Conservation (phyloP, 2,113 vertebrate genomes). For the Laticauda colubrina region DNA sequence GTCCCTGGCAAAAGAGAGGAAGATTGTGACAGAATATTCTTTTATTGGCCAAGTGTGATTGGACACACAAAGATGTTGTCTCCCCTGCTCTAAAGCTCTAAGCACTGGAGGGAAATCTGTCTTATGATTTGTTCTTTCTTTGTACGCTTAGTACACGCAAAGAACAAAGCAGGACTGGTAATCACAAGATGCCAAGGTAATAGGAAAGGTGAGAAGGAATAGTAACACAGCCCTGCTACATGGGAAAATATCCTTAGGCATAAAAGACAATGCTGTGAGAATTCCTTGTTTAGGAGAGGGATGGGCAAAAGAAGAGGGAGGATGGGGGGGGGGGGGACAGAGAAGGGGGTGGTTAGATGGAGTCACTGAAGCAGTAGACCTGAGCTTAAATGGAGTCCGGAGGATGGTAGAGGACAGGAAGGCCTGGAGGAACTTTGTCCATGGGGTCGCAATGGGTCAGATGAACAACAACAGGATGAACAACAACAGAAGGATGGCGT, state of each 20-base stretch:
- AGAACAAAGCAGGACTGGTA: neutral
- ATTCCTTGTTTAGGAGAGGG: neutral
- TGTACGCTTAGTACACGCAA: neutral
- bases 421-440: too few species aligned
- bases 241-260: neutral
- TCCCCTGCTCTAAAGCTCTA: neutral
- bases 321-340: too few species aligned
- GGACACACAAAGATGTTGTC: neutral
- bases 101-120: neutral
- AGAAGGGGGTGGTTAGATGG: too few species aligned
- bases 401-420: too few species aligned
- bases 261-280: neutral
- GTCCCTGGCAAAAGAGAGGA: too few species aligned
- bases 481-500: neutral
- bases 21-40: neutral
- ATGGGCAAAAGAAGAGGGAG: too few species aligned
- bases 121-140: too few species aligned
- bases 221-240: neutral
- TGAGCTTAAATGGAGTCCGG: too few species aligned
- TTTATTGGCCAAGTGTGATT: neutral
- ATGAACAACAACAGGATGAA: too few species aligned
- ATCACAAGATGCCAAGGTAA: neutral
- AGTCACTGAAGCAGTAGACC: too few species aligned
- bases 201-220: neutral
- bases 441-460: too few species aligned